Evolutionary conservation across 1,140 invertebrate genomes (phyloP).

Genomic region (Papilio dardanus): DNA sequence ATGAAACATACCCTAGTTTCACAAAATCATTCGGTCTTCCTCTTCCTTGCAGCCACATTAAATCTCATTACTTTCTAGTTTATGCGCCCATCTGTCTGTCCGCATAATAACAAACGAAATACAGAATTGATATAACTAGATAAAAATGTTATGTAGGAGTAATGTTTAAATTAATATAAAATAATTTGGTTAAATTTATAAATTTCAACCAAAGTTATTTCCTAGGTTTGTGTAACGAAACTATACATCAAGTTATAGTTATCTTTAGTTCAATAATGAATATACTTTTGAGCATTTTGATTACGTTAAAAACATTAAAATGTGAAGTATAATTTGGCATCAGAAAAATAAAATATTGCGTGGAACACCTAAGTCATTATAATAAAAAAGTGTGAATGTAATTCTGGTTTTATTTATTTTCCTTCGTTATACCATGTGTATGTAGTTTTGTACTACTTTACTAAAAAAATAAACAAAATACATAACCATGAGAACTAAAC

Average conservation of each 20-base stretch:
- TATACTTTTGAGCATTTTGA: conserved; percentile 16
- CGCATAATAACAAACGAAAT: neutral
- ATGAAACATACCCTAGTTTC: too few relatives aligned
- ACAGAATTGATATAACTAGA: neutral
- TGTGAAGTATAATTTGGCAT: conserved; percentile 22
- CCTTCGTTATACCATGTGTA: too few relatives aligned
- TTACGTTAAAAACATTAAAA: conserved; percentile 11
- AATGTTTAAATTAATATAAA: neutral
- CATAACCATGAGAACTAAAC: too few relatives aligned
- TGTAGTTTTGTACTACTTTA: too few relatives aligned
- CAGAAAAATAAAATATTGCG: conserved; percentile 24
- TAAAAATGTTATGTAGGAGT: neutral
- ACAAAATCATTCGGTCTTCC: too few relatives aligned
- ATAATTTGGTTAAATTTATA: conserved; percentile 38
- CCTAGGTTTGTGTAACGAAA: conserved; percentile 15
- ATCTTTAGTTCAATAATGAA: conserved; percentile 5
- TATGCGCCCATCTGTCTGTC: neutral
- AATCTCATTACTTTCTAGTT: neutral
- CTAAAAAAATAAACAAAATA: too few relatives aligned
- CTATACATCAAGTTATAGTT: neutral
- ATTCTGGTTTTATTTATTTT: conserved; percentile 39
- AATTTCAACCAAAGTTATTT: conserved; percentile 47
- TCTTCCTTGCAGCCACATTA: too few relatives aligned
- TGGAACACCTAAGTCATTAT: conserved; percentile 55
- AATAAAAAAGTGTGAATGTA: conserved; percentile 46